phyloP scores from a whole-genome alignment of 2,888 invertebrate genomes.

The Phymatocera aterrima region DNA sequence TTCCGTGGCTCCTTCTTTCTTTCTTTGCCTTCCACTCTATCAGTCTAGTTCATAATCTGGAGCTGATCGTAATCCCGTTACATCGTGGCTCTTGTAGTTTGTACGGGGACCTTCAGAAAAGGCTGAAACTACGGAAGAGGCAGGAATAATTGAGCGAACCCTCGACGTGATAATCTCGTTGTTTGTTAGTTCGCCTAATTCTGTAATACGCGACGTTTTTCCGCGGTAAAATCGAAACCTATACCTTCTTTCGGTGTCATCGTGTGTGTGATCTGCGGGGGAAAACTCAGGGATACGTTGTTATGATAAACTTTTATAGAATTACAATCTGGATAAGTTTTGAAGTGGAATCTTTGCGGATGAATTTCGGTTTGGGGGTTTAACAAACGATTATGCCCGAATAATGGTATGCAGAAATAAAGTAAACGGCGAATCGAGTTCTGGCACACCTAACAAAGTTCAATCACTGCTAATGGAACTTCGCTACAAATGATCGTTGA shows the following conservation, averaged over 20 bases:
- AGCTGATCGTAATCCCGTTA: not conserved
- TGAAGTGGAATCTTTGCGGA: too few relatives aligned
- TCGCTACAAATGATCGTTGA: too few relatives aligned
- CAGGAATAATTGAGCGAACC: slow-evolving; percentile 25
- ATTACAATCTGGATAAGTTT: too few relatives aligned
- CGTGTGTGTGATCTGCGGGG: not conserved
- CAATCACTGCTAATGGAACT: too few relatives aligned
- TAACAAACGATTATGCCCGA: too few relatives aligned
- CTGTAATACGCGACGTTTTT: not conserved
- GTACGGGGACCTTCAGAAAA: not conserved
- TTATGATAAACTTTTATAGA: too few relatives aligned
- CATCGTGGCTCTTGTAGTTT: not conserved
- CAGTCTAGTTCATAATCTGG: not conserved
- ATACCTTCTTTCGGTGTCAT: not conserved
- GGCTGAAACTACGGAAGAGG: not conserved
- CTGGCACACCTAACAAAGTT: too few relatives aligned
- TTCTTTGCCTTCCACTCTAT: not conserved
- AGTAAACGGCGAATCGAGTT: too few relatives aligned
- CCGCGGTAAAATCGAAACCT: not conserved
- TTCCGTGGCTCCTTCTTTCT: too few relatives aligned
- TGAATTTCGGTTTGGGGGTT: too few relatives aligned
- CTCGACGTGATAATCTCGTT: not conserved
- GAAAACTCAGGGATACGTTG: too few relatives aligned
- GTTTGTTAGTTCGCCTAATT: not conserved
- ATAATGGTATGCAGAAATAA: too few relatives aligned